A percentile compares a stretch with the other conserved stretches of the same genome.
phyloP scores from a whole-genome alignment of 92 coral and sea anemone species.

The Porites evermanni region DNA sequence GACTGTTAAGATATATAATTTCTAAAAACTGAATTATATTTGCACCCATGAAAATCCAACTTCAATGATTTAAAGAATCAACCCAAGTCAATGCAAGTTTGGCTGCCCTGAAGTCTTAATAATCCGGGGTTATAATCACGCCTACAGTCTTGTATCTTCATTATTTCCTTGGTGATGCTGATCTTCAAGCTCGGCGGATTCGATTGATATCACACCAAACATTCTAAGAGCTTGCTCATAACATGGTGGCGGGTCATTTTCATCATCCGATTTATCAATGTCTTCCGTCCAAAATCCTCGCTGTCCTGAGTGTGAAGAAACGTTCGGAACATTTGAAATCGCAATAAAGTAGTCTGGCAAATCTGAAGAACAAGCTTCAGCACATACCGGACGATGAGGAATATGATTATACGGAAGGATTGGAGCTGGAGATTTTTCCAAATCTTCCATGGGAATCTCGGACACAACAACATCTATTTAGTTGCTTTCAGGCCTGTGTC shows the following conservation, averaged over 20 bases:
- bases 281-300: not conserved
- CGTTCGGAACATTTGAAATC: not conserved
- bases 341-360: not conserved
- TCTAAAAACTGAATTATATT: too few species aligned
- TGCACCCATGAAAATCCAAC: too few species aligned
- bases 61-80: too few species aligned
- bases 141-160: not conserved
- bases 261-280: not conserved
- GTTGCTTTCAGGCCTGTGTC: not conserved
- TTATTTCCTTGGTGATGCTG: not conserved
- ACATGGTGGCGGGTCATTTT: conserved; percentile 63
- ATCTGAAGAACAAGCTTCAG: not conserved
- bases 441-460: conserved; percentile 56
- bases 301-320: not conserved
- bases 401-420: conserved; percentile 2
- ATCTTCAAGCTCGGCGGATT: too few species aligned
- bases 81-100: too few species aligned
- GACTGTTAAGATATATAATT: too few species aligned
- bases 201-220: not conserved
- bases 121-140: too few species aligned
- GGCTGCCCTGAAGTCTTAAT: too few species aligned
- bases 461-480: conserved; percentile 57
- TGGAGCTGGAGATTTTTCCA: conserved; percentile 67
- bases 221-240: conserved; percentile 72
- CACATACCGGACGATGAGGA: conserved; percentile 13